Evolutionary conservation across 2,797 vertebrate species (phyloP), one percentile per base, ranked within the genome.

Genomic region (Nasua narica): DNA sequence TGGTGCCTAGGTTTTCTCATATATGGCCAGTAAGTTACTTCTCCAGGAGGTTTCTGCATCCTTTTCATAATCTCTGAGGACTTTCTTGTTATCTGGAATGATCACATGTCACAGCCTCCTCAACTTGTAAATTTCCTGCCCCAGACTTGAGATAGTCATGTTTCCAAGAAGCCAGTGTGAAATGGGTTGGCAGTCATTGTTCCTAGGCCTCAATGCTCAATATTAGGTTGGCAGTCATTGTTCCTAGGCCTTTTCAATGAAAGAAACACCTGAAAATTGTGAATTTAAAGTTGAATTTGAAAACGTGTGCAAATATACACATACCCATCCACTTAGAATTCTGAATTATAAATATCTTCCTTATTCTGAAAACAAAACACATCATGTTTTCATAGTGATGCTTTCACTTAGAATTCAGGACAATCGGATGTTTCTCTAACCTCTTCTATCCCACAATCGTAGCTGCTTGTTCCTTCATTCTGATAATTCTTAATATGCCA

Each of bases 241-340:
- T 67, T 67, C 52, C 19, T 5, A 74, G 32, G 46, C 19, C 1
- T 84, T 94, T 40, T 50, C 56, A 50, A 43, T 48, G 70, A 67
- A 43, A 19, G 23, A 83, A 78, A 87, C 19, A 77, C n/a, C 35
- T 85, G 58, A 35, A 46, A 72, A 60, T 91, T 43, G 27, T 15
- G 1, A 95, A 91, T 89, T 95, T 86, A 46, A 92, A 52, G 89
- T 32, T 92, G 56, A 94, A 87, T n/a, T 67, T 79, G 21, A 91
- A 82, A 91, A 37, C 0, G 11, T 29, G 4, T 50, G 23, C 35
- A 91, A 65, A 91, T 88, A 62, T 60, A n/a, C 7, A 16, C 12
- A 65, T 0, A 25, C 6, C 56, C 37, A 43, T 85, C 13, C 13
- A 82, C 5, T 40, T 86, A 43, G 12, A 70, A 78, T 67, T 91